Percentiles rank a stretch among this genome's conserved stretches.
Conservation (phyloP, 2,113 vertebrate genomes). For the Atherinomorus stipes region DNA sequence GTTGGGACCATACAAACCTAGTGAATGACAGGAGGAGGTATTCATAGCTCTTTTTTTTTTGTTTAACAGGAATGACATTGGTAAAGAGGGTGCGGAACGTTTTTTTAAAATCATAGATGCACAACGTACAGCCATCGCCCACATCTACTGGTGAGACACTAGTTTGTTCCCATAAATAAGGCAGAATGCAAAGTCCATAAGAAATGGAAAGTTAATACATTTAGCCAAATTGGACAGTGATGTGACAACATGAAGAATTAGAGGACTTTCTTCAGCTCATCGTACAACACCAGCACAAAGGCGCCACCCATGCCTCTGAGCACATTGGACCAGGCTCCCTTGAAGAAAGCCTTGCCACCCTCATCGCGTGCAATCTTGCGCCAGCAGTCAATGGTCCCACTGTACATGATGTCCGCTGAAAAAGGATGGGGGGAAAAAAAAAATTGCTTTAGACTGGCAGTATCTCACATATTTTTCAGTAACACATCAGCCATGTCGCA, state of each 20-base stretch:
- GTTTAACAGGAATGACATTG: slow-evolving; percentile 79
- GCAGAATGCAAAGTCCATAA: slow-evolving; percentile 88
- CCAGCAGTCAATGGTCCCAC: slow-evolving; percentile 94
- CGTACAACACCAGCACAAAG: slow-evolving; percentile 95
- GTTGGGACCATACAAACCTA: slow-evolving; percentile 78
- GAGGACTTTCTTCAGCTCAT: slow-evolving; percentile 93
- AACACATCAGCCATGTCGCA: no score
- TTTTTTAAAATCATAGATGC: slow-evolving; percentile 71
- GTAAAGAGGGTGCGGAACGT: slow-evolving; percentile 69
- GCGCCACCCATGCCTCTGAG: slow-evolving; percentile 95
- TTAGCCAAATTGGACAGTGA: slow-evolving; percentile 84
- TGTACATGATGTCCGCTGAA: slow-evolving; percentile 95
- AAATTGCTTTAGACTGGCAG: neutral
- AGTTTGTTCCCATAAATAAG: slow-evolving; percentile 86
- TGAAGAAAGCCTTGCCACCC: slow-evolving; percentile 94
- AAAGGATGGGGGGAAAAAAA: slow-evolving; percentile 1
- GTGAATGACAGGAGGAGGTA: slow-evolving; percentile 75
- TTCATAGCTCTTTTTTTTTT: slow-evolving; percentile 58
- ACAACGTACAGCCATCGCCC: slow-evolving; percentile 74
- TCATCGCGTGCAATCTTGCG: slow-evolving; percentile 92
- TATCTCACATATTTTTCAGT: no score
- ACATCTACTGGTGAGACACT: slow-evolving; percentile 82
- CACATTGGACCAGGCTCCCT: slow-evolving; percentile 96
- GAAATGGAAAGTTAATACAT: slow-evolving; percentile 85
- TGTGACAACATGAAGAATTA: slow-evolving; percentile 79